Conservation (phyloP, 2,888 invertebrate species). For the Drymonia ruficornis region DNA sequence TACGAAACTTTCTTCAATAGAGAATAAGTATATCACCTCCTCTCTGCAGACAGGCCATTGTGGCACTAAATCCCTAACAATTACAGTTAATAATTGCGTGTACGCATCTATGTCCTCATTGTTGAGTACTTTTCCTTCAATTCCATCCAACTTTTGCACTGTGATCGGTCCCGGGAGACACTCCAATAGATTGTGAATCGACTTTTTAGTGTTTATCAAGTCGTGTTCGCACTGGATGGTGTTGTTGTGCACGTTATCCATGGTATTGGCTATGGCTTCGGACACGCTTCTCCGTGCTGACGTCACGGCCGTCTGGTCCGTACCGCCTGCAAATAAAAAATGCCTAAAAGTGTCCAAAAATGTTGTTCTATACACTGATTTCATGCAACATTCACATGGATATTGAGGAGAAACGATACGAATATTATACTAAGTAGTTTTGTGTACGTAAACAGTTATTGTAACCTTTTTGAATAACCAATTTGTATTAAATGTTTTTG, state of each 20-base stretch:
- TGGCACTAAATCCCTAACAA: slow-evolving; percentile 78
- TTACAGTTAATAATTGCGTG: slow-evolving; percentile 74
- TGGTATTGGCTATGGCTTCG: slow-evolving; percentile 51
- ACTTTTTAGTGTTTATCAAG: slow-evolving; percentile 43
- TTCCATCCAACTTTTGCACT: slow-evolving; percentile 85
- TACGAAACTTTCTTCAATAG: slow-evolving; percentile 80
- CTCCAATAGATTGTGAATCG: slow-evolving; percentile 35
- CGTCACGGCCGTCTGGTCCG: slow-evolving; percentile 13
- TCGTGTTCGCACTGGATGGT: slow-evolving; percentile 61
- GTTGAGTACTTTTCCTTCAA: slow-evolving; percentile 67
- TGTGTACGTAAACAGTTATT: too few relatives aligned
- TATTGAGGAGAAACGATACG: slow-evolving; percentile 7
- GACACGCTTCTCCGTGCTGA: slow-evolving; percentile 39
- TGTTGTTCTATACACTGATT: slow-evolving; percentile 40
- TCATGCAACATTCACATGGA: slow-evolving; percentile 35
- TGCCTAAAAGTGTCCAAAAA: slow-evolving; percentile 80
- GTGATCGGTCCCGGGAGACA: slow-evolving; percentile 86
- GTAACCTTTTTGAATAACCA: too few relatives aligned
- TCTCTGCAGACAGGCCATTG: slow-evolving; percentile 85
- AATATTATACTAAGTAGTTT: too few relatives aligned
- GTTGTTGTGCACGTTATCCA: slow-evolving; percentile 57
- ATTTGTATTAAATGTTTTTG: too few relatives aligned
- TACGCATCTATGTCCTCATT: slow-evolving; percentile 73
- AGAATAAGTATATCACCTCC: slow-evolving; percentile 72
- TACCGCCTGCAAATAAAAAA: slow-evolving; percentile 68